These are phyloP conservation scores for Denticeps clupeoides DNA, from an alignment of 2,797 vertebrate genomes.

Conservation along the genomic window DNA sequence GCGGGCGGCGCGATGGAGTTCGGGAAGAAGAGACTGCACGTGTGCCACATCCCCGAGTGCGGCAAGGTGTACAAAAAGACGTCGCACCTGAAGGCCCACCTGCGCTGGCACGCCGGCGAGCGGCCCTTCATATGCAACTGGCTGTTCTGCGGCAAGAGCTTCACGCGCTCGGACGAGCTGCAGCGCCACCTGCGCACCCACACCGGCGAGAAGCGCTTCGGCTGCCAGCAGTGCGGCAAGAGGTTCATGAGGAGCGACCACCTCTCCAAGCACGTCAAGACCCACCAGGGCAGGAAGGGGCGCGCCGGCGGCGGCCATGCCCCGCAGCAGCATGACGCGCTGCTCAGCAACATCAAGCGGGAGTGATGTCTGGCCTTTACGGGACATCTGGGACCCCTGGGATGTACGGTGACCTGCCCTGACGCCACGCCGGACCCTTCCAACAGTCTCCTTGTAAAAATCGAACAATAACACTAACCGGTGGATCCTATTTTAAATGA, in stretches of 20 bases:
- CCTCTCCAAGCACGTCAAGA: conserved; percentile 78
- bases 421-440: no score
- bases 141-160: conserved; percentile 76
- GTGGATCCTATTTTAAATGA: neutral
- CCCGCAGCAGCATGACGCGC: conserved; percentile 35
- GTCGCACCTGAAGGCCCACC: conserved; percentile 74
- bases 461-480: neutral
- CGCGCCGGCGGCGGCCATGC: conserved; percentile 48
- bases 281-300: conserved; percentile 71
- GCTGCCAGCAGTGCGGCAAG: conserved; percentile 76
- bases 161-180: conserved; percentile 77
- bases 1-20: conserved; percentile 55
- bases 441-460: no score
- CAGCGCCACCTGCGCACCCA: conserved; percentile 77
- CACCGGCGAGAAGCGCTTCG: conserved; percentile 78
- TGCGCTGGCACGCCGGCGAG: conserved; percentile 76
- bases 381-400: neutral
- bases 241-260: conserved; percentile 82
- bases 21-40: conserved; percentile 73
- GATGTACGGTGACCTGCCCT: no score
- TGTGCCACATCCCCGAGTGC: conserved; percentile 76
- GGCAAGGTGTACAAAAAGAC: conserved; percentile 81
- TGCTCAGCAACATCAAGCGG: conserved; percentile 65
- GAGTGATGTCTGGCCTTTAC: conserved; percentile 40
- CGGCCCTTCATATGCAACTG: conserved; percentile 76